Evolutionary conservation across 2,797 vertebrate genomes (phyloP).

Genomic region (Poeciliopsis presidionis): DNA sequence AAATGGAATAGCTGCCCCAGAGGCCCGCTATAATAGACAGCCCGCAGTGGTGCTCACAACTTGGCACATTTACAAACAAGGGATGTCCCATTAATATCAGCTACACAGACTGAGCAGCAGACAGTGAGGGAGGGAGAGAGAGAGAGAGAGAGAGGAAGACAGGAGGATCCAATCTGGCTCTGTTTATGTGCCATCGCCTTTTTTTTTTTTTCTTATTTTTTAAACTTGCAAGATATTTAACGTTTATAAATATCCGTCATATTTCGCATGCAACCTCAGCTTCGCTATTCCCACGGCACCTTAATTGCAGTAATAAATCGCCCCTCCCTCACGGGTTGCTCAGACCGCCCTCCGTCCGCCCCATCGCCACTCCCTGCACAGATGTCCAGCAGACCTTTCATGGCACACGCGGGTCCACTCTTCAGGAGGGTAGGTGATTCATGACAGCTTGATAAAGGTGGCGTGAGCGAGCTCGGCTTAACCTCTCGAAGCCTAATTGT

Average conservation of each 20-base stretch:
- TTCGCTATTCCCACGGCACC: slow-evolving; percentile 31
- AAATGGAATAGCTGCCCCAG: slow-evolving; percentile 84
- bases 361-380: slow-evolving; percentile 68
- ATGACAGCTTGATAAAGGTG: slow-evolving; percentile 60
- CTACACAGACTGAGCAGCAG: slow-evolving; percentile 69
- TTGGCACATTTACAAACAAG: slow-evolving; percentile 88
- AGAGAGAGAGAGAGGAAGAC: slow-evolving; percentile 31
- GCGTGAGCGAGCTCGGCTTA: slow-evolving; percentile 63
- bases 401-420: slow-evolving; percentile 26
- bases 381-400: slow-evolving; percentile 55
- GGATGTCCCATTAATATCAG: slow-evolving; percentile 84
- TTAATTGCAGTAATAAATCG: slow-evolving; percentile 74
- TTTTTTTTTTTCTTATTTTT: neutral
- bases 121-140: slow-evolving; percentile 48
- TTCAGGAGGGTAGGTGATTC: slow-evolving; percentile 68
- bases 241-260: neutral
- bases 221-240: neutral
- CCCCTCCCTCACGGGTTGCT: slow-evolving; percentile 57
- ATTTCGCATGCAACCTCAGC: slow-evolving; percentile 1
- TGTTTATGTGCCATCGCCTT: slow-evolving; percentile 25
- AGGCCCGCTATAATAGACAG: slow-evolving; percentile 85
- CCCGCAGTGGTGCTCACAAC: slow-evolving; percentile 81
- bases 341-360: slow-evolving; percentile 62
- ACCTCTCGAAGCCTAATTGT: slow-evolving; percentile 61
- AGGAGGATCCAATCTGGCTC: slow-evolving; percentile 24